These are phyloP conservation scores for Cladopsammia gracilis DNA, from an alignment of 64 coral and sea anemone genomes.

Conservation along the genomic window DNA sequence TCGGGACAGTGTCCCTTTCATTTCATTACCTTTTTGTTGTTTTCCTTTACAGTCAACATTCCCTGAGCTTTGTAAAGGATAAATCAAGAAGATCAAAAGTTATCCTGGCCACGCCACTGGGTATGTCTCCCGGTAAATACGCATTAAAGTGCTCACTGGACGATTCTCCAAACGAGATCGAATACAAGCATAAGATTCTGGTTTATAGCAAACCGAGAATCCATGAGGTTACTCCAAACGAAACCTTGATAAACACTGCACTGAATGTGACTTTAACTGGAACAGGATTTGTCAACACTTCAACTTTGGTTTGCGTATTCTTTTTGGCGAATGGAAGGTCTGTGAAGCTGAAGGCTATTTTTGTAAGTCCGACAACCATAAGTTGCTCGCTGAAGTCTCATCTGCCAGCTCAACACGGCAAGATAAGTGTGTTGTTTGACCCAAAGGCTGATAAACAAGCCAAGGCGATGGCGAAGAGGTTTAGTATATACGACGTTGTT, in stretches of 20 bases:
- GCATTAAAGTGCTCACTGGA: neutral
- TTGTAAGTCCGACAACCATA: neutral
- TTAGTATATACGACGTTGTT: constrained; percentile 4
- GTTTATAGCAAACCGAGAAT: neutral
- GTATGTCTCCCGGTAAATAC: neutral
- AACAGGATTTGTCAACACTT: constrained; percentile 75
- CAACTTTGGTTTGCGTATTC: neutral
- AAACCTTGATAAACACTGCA: constrained; percentile 10
- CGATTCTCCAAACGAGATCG: neutral
- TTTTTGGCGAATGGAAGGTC: neutral
- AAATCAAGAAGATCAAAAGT: neutral
- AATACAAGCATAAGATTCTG: constrained; percentile 2
- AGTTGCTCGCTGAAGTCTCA: neutral
- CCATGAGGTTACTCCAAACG: constrained; percentile 3
- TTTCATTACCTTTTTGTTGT: neutral
- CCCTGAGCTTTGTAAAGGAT: neutral
- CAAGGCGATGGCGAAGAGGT: neutral
- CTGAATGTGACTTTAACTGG: constrained; percentile 66
- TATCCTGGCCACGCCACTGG: neutral
- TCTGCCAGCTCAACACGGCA: neutral
- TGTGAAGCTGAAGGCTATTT: neutral
- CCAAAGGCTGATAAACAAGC: neutral
- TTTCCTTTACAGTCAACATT: neutral
- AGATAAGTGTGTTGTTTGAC: neutral
- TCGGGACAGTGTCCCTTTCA: too few species aligned